phyloP scores from a whole-genome alignment of 2,113 vertebrate genomes.

The Varanus salvator region DNA sequence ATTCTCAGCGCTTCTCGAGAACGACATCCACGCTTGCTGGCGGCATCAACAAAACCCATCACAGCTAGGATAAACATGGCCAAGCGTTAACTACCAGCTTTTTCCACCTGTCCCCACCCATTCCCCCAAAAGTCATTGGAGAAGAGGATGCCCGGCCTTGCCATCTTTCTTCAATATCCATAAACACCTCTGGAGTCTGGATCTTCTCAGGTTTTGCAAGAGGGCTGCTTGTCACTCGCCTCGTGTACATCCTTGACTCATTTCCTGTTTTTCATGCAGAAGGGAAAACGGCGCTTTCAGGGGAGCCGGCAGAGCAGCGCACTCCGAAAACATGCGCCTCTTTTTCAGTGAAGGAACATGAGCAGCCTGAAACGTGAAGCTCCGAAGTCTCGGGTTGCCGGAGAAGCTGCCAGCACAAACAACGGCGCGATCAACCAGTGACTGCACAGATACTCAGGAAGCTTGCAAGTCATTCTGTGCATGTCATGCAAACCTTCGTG shows the following conservation, averaged over 20 bases:
- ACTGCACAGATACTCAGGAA: rapidly evolving
- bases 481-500: neutral
- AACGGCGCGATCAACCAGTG: neutral
- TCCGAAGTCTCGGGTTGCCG: constrained; percentile 14
- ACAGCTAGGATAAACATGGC: neutral
- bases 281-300: constrained; percentile 43
- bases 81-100: neutral
- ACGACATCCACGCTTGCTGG: neutral
- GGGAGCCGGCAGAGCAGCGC: neutral
- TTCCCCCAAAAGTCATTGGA: neutral
- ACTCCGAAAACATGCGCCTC: constrained; percentile 17
- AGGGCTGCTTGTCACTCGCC: neutral
- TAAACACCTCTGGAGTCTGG: neutral
- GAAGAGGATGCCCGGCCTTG: neutral
- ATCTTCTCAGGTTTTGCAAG: neutral
- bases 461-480: neutral
- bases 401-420: constrained; percentile 39
- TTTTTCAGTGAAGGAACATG: neutral
- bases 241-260: constrained; percentile 43
- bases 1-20: neutral
- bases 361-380: neutral
- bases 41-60: rapidly evolving
- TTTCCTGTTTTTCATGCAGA: constrained; percentile 27
- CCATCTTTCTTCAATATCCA: constrained; percentile 23
- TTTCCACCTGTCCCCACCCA: constrained; percentile 33